These are phyloP conservation scores for Valencia hispanica DNA, from an alignment of 2,797 vertebrate genomes.

Conservation along the genomic window DNA sequence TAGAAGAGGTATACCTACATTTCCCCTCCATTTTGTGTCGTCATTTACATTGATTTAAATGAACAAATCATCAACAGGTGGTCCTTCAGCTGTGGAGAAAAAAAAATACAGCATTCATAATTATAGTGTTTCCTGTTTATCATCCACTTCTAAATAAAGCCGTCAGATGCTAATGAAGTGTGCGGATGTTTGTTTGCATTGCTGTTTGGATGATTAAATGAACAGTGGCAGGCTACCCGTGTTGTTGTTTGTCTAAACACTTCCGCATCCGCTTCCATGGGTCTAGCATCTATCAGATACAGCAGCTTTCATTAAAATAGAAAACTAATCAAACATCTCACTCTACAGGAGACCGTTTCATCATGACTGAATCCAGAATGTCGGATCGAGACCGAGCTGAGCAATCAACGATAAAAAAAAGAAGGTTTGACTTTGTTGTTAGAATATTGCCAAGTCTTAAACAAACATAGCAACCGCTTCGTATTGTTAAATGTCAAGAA, in stretches of 20 bases:
- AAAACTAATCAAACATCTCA: constrained; percentile 52
- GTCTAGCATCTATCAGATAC: constrained; percentile 37
- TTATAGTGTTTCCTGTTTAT: constrained; percentile 81
- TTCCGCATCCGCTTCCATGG: constrained; percentile 48
- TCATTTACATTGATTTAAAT: constrained; percentile 28
- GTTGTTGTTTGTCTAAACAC: constrained; percentile 51
- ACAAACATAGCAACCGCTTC: constrained; percentile 44
- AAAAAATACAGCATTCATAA: constrained; percentile 64
- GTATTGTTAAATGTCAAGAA: constrained; percentile 66
- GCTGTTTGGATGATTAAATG: constrained; percentile 64
- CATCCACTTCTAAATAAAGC: constrained; percentile 69
- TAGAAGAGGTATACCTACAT: constrained; percentile 22
- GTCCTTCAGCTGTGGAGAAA: constrained; percentile 55
- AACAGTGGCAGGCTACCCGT: constrained; percentile 33
- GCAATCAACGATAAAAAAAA: constrained; percentile 38
- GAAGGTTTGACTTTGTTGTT: constrained; percentile 62
- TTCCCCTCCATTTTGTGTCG: constrained; percentile 45
- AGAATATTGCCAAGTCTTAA: constrained; percentile 48
- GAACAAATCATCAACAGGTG: constrained; percentile 71
- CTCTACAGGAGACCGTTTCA: constrained; percentile 33
- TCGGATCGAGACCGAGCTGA: constrained; percentile 35
- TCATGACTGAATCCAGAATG: constrained; percentile 31
- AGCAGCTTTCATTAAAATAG: constrained; percentile 49
- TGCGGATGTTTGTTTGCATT: constrained; percentile 80
- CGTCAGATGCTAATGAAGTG: constrained; percentile 67